Evolutionary conservation across 2,888 invertebrate genomes (phyloP).

Genomic region (Seira sanloemensis): DNA sequence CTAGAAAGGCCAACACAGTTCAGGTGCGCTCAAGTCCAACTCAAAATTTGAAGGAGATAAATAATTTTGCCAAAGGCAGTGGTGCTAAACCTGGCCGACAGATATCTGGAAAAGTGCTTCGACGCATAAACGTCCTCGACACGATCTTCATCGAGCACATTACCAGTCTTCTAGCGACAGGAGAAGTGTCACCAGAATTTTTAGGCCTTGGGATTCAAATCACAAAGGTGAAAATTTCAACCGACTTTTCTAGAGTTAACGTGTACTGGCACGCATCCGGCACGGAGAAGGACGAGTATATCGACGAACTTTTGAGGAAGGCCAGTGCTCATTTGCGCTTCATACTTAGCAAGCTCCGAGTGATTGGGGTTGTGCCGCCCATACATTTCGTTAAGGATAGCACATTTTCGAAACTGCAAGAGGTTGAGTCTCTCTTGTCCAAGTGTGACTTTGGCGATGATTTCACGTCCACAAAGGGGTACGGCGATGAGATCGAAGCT

Average conservation of each 20-base stretch:
- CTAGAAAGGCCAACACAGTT: too few species aligned
- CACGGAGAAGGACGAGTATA: slow-evolving; percentile 77
- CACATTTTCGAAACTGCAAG: slow-evolving; percentile 78
- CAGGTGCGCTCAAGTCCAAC: too few species aligned
- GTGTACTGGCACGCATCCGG: slow-evolving; percentile 81
- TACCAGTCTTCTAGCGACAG: slow-evolving; percentile 86
- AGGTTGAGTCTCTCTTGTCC: slow-evolving; percentile 80
- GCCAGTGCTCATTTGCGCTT: slow-evolving; percentile 82
- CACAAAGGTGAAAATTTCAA: slow-evolving; percentile 82
- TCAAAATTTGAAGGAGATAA: too few species aligned
- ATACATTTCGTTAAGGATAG: slow-evolving; percentile 85
- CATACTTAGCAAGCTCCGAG: slow-evolving; percentile 83
- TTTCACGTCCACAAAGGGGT: too few species aligned
- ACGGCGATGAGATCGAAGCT: too few species aligned
- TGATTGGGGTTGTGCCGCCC: slow-evolving; percentile 86
- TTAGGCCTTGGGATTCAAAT: slow-evolving; percentile 84
- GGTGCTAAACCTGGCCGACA: too few species aligned
- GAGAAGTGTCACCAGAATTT: slow-evolving; percentile 79
- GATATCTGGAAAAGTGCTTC: slow-evolving; percentile 40
- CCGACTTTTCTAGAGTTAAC: slow-evolving; percentile 82
- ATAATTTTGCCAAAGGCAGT: too few species aligned
- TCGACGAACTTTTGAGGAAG: slow-evolving; percentile 78
- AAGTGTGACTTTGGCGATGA: slow-evolving; percentile 84
- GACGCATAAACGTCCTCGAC: slow-evolving; percentile 83
- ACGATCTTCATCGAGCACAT: slow-evolving; percentile 89